phyloP scores from a whole-genome alignment of 2,797 vertebrate species.

The Nyctalus aviator region DNA sequence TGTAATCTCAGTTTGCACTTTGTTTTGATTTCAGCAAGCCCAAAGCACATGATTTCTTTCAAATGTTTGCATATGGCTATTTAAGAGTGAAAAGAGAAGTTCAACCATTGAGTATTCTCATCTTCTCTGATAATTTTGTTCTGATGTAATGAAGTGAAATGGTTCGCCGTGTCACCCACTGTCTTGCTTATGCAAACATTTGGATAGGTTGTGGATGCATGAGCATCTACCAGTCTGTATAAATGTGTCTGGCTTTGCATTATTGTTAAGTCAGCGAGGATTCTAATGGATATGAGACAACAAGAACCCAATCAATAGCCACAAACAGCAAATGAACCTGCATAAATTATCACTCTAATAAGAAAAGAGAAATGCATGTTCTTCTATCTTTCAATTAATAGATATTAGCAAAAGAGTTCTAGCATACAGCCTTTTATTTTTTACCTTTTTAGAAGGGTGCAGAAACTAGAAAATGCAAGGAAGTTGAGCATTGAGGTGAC shows the following conservation, averaged over 20 bases:
- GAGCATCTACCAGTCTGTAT: constrained; percentile 57
- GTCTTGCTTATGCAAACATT: constrained; percentile 66
- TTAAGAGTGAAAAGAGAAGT: constrained; percentile 64
- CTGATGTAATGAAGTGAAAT: constrained; percentile 67
- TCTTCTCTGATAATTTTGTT: constrained; percentile 57
- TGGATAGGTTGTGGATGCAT: constrained; percentile 47
- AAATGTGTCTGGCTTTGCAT: constrained; percentile 66
- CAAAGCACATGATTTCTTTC: constrained; percentile 54
- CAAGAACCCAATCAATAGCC: constrained; percentile 70
- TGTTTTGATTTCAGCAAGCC: constrained; percentile 75
- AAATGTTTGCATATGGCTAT: constrained; percentile 56
- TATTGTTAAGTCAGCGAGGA: constrained; percentile 77
- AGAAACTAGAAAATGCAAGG: constrained; percentile 46
- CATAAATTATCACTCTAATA: constrained; percentile 79
- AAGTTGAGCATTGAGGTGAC: neutral
- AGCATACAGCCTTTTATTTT: constrained; percentile 33
- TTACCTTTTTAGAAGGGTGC: neutral
- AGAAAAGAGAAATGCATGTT: constrained; percentile 61
- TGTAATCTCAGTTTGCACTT: constrained; percentile 68
- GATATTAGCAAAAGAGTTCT: constrained; percentile 34
- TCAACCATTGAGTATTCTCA: constrained; percentile 58
- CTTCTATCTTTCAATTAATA: constrained; percentile 66
- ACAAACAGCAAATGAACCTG: constrained; percentile 76
- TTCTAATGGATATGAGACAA: constrained; percentile 75
- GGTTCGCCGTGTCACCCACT: constrained; percentile 49